Base-by-base conservation (phyloP, 2,113 vertebrate genomes). In the Phalacrocorax brasilianus region DNA sequence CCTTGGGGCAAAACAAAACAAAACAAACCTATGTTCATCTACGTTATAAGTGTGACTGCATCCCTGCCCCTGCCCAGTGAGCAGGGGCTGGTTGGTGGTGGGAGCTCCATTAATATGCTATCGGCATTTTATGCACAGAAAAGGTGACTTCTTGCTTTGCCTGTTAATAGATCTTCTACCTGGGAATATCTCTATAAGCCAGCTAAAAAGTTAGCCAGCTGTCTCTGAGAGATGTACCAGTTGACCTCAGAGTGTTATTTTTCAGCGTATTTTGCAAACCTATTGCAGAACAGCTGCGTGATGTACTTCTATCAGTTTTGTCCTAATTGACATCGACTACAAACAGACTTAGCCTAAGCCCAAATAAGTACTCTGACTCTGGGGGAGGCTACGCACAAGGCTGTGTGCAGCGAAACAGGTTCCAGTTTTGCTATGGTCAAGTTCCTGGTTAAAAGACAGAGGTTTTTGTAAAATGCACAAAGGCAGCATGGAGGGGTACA, bases 101-200 rank as follows among this genome's bases (percentile, higher is more conserved):
- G 33, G 59, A 91, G 59, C 72, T 74, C 71, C 59, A 56, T 83
- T 78, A 84, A 92, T 27, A 40, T 8, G 23, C 56, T 70, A 33
- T 50, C 1, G 24, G 72, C 83, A 59, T 83, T 93, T 90, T 26
- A 40, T 33, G 30, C 61, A 38, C 30, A 19, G 75, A 12, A 80
- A 88, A 88, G 75, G 82, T 80, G 88, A 94, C 95, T 88, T 90
- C 70, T 83, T 86, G 85, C 90, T 82, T 76, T 73, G 63, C 42
- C 67, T 33, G 17, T 33, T 94, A 73, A 82, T 66, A 83, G 85
- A 85, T 62, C 81, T 88, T 77, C 90, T 77, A 83, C 38, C 38
- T 20, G 2, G 82, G n/a, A 76, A 74, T 11, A 40, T 80, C 66
- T 77, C 71, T 71, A 4, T 28, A 67, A 94, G 38, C 23, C 79